phyloP scores from a whole-genome alignment of 2,888 invertebrate species.

The Limnephilus lunatus region DNA sequence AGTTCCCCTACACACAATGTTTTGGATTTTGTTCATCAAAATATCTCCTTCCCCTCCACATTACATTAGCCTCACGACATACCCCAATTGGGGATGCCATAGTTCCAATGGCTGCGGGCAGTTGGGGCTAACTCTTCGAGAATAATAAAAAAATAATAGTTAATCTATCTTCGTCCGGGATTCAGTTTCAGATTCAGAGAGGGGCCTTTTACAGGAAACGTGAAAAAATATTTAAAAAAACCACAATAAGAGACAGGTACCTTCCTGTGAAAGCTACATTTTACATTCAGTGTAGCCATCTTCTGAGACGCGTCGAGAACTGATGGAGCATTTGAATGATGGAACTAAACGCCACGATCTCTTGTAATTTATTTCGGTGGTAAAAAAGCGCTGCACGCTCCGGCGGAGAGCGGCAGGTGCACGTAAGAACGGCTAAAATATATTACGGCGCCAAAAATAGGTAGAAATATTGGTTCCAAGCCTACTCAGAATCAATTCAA shows the following conservation, averaged over 20 bases:
- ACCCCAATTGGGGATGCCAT: too few species aligned
- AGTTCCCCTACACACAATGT: too few species aligned
- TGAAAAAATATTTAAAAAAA: neutral
- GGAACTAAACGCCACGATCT: constrained; percentile 29
- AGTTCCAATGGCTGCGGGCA: too few species aligned
- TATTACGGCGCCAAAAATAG: too few species aligned
- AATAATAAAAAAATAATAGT: neutral
- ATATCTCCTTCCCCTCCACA: too few species aligned
- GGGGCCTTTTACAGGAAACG: neutral
- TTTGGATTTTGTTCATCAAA: too few species aligned
- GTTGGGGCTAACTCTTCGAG: too few species aligned
- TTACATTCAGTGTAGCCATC: neutral
- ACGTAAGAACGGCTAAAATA: too few species aligned
- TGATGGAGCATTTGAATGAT: constrained; percentile 21
- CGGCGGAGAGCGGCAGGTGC: neutral
- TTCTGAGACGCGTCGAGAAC: neutral
- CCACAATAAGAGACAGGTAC: neutral
- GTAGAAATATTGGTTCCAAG: too few species aligned
- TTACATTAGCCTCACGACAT: too few species aligned
- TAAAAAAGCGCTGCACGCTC: constrained; percentile 24
- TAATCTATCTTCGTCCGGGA: neutral
- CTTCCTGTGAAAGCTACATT: neutral
- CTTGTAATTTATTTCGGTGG: constrained; percentile 23
- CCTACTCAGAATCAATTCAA: too few species aligned
- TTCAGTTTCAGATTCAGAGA: neutral